These are phyloP conservation scores for Bergia puertoricense DNA, from an alignment of 92 coral and sea anemone species.

Conservation along the genomic window DNA sequence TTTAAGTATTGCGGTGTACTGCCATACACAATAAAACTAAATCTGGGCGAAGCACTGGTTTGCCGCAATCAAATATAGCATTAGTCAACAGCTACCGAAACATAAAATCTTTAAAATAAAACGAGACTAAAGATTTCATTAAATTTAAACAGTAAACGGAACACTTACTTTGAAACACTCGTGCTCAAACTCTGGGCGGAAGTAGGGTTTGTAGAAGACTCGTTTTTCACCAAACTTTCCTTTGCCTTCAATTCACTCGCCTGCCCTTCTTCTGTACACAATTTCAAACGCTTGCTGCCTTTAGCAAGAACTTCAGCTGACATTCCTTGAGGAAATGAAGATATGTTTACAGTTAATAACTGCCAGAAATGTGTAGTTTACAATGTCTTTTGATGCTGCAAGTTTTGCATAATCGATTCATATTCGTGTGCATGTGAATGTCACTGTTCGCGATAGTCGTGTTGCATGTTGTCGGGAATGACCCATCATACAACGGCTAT, in stretches of 20 bases:
- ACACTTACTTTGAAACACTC: slow-evolving; percentile 20
- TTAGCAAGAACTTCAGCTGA: slow-evolving; percentile 73
- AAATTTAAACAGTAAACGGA: not conserved
- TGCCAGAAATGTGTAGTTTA: slow-evolving; percentile 37
- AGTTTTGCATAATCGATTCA: slow-evolving; percentile 74
- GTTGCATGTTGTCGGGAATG: slow-evolving; percentile 39
- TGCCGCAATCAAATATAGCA: not conserved
- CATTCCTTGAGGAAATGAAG: slow-evolving; percentile 57
- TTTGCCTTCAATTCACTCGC: slow-evolving; percentile 35
- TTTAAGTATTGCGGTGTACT: no score
- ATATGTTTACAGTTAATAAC: slow-evolving; percentile 48
- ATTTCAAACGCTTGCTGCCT: slow-evolving; percentile 75
- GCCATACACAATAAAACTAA: no score
- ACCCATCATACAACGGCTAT: slow-evolving; percentile 37
- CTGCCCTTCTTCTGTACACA: slow-evolving; percentile 54
- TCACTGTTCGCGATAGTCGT: slow-evolving; percentile 12
- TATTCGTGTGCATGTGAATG: slow-evolving; percentile 52
- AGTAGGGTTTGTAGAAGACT: slow-evolving; percentile 30
- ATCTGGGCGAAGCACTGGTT: not conserved
- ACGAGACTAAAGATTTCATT: not conserved
- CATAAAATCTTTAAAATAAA: not conserved
- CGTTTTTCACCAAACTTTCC: slow-evolving; percentile 20
- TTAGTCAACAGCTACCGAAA: not conserved
- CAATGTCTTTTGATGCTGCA: slow-evolving; percentile 31
- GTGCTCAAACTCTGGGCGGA: slow-evolving; percentile 33